Base-by-base conservation (phyloP, 2,888 invertebrate genomes). In the Acrobasis suavella region DNA sequence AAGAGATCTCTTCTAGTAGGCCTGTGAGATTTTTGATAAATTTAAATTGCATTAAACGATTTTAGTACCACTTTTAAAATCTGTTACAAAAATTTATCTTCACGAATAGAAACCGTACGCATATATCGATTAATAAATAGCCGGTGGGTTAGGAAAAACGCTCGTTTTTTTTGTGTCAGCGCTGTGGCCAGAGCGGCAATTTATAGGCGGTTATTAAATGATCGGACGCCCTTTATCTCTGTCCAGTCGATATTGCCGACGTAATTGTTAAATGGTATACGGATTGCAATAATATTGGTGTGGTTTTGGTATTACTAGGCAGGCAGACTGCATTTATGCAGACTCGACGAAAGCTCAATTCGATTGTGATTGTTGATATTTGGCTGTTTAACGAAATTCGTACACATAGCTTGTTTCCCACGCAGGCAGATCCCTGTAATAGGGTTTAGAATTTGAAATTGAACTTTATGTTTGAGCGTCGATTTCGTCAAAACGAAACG, bases 121-220 rank as follows among this genome's bases (percentile, higher is more conserved):
- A 32, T 32, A 32, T 32, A 32, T 37, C 49, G 22, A 42, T 42
- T 56, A 56, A 56, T 46, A 46, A 22, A 22, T 58, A 46, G 58
- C 39, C 14, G 49, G 0, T 37, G 58, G 58, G 50, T 59, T 60
- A 50, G 60, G 38, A 46, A 42, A 46, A 46, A 59, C 32, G 49
- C 15, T 46, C 39, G 39, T 60, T 60, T 60, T 60, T 60, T 39
- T 38, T 12, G 51, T 60, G 50, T 51, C 60, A 60, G 60, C 60
- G 16, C 38, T 17, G 60, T 16, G 17, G 50, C 50, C 42, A 56
- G 60, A 2, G 37, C 10, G 50, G 50, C 39, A 50, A 60, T 60
- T 60, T 60, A 60, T 60, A 38, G 60, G 60, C 60, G 50, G 37
- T 51, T 60, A 60, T 60, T 60, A 60, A 60, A 60, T 60, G 39